Evolutionary conservation across 2,113 vertebrate species (phyloP).

Genomic region (Hiodon tergisus): DNA sequence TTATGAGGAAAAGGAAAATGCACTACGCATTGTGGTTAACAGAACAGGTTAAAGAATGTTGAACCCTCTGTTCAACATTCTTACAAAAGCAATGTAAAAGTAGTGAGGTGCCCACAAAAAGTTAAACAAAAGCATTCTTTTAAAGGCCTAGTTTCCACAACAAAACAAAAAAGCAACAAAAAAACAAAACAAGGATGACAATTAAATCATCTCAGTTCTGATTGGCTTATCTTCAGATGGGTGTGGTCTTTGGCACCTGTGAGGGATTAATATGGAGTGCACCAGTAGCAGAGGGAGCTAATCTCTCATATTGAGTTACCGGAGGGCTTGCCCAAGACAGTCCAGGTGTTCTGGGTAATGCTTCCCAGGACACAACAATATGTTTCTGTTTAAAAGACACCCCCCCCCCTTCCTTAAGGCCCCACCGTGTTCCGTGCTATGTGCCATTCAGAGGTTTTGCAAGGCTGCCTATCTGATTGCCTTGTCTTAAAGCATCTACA

Average conservation of each 20-base stretch:
- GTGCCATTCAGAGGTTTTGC: constrained; percentile 14
- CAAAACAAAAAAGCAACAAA: background rate
- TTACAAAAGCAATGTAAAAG: too few relatives aligned
- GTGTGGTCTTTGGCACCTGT: constrained; percentile 82
- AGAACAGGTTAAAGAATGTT: too few relatives aligned
- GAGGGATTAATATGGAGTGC: constrained; percentile 81
- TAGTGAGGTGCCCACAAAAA: background rate
- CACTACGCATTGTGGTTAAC: too few relatives aligned
- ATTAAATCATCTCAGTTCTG: constrained; percentile 5
- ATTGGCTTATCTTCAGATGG: constrained; percentile 28
- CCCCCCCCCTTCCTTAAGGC: constrained; percentile 35
- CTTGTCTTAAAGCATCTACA: constrained; percentile 16
- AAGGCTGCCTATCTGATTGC: constrained; percentile 25
- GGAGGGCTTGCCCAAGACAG: constrained; percentile 63
- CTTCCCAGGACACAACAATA: constrained; percentile 59
- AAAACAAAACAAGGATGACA: constrained; percentile 2
- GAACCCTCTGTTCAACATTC: too few relatives aligned
- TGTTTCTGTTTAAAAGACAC: constrained; percentile 54
- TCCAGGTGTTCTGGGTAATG: constrained; percentile 89
- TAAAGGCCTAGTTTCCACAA: background rate
- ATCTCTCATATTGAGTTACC: constrained; percentile 89
- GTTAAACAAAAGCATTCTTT: constrained; percentile 3
- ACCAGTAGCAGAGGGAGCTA: constrained; percentile 79
- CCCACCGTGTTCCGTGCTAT: constrained; percentile 33
- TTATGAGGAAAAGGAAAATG: too few relatives aligned